These are phyloP conservation scores for Halocynthia roretzi DNA, from an alignment of 23 tunicate species.

Conservation along the genomic window DNA sequence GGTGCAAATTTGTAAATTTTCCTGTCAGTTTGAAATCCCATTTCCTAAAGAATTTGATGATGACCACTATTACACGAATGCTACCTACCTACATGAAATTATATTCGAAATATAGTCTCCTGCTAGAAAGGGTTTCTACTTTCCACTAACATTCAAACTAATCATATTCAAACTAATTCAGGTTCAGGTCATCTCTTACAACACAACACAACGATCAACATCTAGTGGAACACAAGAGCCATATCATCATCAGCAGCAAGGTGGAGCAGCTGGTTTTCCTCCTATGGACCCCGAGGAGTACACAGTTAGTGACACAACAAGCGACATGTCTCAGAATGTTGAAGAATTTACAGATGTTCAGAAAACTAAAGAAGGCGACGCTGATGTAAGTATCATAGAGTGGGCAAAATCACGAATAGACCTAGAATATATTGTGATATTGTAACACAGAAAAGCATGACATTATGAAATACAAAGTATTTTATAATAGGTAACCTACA, in stretches of 20 bases:
- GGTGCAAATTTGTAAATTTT: too few relatives aligned
- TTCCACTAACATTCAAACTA: too few relatives aligned
- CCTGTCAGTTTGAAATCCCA: too few relatives aligned
- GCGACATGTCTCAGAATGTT: conserved; percentile 54
- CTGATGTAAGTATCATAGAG: conserved; percentile 44
- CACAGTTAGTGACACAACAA: conserved; percentile 49
- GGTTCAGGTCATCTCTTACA: conserved; percentile 80
- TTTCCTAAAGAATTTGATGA: too few relatives aligned
- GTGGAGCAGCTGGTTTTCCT: not conserved
- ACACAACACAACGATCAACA: conserved; percentile 42
- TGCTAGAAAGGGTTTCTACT: too few relatives aligned
- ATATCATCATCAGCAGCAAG: conserved; percentile 14
- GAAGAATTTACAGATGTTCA: conserved; percentile 80
- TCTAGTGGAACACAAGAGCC: conserved; percentile 9
- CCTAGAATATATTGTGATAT: not conserved
- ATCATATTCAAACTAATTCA: not conserved
- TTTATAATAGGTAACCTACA: not conserved
- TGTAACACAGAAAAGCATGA: not conserved
- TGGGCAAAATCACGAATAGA: not conserved
- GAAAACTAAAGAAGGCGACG: conserved; percentile 80
- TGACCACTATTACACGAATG: too few relatives aligned
- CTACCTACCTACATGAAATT: too few relatives aligned
- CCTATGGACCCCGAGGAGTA: conserved; percentile 38
- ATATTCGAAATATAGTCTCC: too few relatives aligned
- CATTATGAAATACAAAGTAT: not conserved